Percentiles rank a stretch among this genome's conserved stretches.
Conservation (phyloP, 2,888 invertebrate genomes). For the Nemotelus nigrinus region DNA sequence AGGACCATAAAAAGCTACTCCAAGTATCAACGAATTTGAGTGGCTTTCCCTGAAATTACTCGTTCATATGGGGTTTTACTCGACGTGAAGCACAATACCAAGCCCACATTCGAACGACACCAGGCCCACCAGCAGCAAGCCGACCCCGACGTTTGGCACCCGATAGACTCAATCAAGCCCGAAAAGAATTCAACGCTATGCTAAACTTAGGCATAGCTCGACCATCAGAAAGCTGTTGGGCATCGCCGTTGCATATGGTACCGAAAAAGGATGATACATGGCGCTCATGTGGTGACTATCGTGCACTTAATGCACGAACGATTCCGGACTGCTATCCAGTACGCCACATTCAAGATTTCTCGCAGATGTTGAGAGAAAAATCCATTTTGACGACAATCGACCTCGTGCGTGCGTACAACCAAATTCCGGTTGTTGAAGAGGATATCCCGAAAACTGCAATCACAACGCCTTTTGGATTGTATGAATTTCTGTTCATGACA, state of each 20-base stretch:
- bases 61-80: background rate
- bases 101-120: slow-evolving; percentile 17
- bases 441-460: no score
- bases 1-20: background rate
- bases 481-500: no score
- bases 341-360: slow-evolving; percentile 57
- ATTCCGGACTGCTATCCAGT: slow-evolving; percentile 59
- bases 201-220: slow-evolving; percentile 59
- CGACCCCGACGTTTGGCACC: background rate
- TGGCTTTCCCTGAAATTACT: background rate
- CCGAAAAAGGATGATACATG: slow-evolving; percentile 54
- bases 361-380: no score
- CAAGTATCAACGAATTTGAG: background rate
- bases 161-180: background rate
- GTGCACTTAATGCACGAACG: slow-evolving; percentile 56
- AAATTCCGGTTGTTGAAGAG: no score
- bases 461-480: no score
- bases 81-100: slow-evolving; percentile 8
- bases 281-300: slow-evolving; percentile 58
- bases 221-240: slow-evolving; percentile 61
- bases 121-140: background rate
- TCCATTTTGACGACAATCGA: no score
- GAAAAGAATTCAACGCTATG: background rate
- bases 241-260: slow-evolving; percentile 59
- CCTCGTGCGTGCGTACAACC: no score